Percentiles rank a stretch among this genome's conserved stretches.
Evolutionary conservation across 1,140 invertebrate genomes (phyloP).

Genomic region (Heliothis subflexa): DNA sequence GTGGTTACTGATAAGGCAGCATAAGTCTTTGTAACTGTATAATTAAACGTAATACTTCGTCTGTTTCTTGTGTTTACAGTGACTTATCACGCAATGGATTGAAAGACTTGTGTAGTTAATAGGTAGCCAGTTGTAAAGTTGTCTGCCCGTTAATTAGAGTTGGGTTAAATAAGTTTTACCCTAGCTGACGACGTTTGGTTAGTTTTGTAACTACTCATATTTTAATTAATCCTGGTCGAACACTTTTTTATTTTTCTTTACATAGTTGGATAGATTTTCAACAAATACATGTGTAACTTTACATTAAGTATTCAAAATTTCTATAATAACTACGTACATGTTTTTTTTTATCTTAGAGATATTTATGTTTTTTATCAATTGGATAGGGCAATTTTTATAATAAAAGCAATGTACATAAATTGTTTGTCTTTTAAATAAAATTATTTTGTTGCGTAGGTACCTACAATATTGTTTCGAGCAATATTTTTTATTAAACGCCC

Average conservation of each 20-base stretch:
- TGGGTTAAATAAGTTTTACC: background rate
- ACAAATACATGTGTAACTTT: no score
- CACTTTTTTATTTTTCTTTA: no score
- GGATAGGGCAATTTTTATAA: no score
- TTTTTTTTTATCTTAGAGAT: no score
- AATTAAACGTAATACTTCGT: slow-evolving; percentile 77
- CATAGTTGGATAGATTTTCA: no score
- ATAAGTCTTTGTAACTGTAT: slow-evolving; percentile 69
- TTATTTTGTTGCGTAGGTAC: no score
- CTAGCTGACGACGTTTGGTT: background rate
- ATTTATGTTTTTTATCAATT: no score
- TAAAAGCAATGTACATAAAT: no score
- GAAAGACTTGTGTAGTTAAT: slow-evolving; percentile 38
- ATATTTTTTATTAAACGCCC: slow-evolving; percentile 6
- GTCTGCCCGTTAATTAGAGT: slow-evolving; percentile 33
- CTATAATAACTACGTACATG: no score
- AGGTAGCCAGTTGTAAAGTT: slow-evolving; percentile 27
- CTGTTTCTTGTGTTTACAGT: slow-evolving; percentile 71
- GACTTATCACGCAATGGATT: slow-evolving; percentile 68
- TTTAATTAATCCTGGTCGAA: no score
- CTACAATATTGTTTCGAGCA: background rate
- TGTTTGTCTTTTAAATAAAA: no score
- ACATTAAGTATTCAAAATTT: no score
- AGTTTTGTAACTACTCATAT: slow-evolving; percentile 1
- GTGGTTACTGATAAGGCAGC: slow-evolving; percentile 65